Evolutionary conservation across 2,888 invertebrate genomes (phyloP).

Genomic region (Orchestes rusci): DNA sequence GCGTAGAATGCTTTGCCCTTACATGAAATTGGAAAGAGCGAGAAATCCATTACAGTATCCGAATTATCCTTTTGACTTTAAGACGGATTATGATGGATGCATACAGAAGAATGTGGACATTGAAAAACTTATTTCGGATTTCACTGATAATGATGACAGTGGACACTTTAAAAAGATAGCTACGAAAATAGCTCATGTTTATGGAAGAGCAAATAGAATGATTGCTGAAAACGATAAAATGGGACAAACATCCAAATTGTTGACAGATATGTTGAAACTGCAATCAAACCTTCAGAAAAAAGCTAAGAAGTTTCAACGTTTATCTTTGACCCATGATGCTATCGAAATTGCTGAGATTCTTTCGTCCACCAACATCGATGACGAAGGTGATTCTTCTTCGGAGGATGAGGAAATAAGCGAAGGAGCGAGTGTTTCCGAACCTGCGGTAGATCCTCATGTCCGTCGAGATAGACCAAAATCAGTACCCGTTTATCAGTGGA

Average conservation of each 20-base stretch:
- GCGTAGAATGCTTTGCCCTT: neutral
- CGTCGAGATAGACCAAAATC: neutral
- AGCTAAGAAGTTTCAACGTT: neutral
- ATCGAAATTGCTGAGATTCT: neutral
- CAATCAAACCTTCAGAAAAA: neutral
- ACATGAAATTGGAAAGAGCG: no score
- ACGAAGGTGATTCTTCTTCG: neutral
- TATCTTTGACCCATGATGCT: neutral
- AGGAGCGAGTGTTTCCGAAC: neutral
- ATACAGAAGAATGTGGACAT: no score
- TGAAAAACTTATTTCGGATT: no score
- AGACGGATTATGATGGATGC: neutral
- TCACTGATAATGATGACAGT: neutral
- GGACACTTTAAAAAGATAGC: neutral
- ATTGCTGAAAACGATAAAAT: neutral
- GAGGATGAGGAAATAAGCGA: neutral
- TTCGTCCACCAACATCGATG: neutral
- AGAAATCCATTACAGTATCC: no score
- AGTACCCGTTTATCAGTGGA: constrained; percentile 4
- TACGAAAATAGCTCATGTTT: constrained; percentile 1
- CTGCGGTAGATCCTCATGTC: neutral
- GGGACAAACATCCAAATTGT: neutral
- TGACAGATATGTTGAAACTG: neutral
- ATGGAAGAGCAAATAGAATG: neutral
- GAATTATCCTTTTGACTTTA: no score